These are phyloP conservation scores for Syngnathus acus DNA, from an alignment of 2,797 vertebrate species.

Conservation along the genomic window DNA sequence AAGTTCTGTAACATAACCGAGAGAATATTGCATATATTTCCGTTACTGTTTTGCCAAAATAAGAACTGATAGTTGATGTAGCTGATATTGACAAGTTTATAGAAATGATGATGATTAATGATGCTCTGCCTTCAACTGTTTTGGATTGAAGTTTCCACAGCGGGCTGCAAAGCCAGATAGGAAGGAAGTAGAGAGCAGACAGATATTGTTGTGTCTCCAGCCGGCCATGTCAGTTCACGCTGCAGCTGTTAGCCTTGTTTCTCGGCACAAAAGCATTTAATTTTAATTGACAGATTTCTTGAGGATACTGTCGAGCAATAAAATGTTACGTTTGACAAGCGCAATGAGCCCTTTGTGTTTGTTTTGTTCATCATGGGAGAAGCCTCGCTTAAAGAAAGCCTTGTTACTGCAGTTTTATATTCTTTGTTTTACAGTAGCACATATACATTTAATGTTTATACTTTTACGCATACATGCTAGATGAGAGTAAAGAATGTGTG, in stretches of 20 bases:
- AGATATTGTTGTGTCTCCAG: conserved; percentile 15
- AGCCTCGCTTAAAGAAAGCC: background rate
- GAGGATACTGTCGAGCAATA: conserved; percentile 3
- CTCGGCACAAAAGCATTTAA: conserved; percentile 9
- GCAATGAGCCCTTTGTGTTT: conserved; percentile 5
- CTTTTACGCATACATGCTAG: no score
- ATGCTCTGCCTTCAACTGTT: background rate
- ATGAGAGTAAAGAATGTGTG: background rate
- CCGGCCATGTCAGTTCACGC: conserved; percentile 23
- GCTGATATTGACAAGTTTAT: background rate
- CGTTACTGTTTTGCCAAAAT: background rate
- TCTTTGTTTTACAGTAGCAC: background rate
- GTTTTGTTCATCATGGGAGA: conserved; percentile 11
- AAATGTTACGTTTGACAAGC: conserved; percentile 9
- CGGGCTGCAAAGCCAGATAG: conserved; percentile 13
- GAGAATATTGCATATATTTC: background rate
- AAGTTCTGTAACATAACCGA: background rate
- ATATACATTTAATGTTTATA: background rate
- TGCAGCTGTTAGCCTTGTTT: conserved; percentile 4
- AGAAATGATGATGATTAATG: background rate
- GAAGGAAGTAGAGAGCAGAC: conserved; percentile 21
- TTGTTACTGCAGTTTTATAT: conserved; percentile 9
- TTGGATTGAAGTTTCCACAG: conserved; percentile 1
- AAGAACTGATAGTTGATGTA: background rate
- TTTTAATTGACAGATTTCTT: conserved; percentile 14